Percentiles rank a stretch among this genome's conserved stretches.
phyloP scores from a whole-genome alignment of 2,888 invertebrate species.

The Eustalomyia histrio region DNA sequence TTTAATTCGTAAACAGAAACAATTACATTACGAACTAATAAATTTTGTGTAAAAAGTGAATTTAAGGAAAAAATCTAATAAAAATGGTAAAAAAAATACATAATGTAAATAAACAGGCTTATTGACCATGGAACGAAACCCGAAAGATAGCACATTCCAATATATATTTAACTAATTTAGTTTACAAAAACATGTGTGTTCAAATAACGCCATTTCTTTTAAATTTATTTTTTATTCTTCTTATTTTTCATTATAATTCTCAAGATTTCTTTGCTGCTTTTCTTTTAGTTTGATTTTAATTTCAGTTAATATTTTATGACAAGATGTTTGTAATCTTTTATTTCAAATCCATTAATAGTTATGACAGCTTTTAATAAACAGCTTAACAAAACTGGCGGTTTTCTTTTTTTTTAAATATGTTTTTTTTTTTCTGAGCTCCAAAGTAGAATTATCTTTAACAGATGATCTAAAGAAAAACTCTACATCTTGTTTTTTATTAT shows the following conservation, averaged over 20 bases:
- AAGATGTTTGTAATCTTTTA: constrained; percentile 55
- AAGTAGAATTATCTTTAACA: constrained; percentile 35
- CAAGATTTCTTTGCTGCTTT: constrained; percentile 38
- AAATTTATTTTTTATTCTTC: too few relatives aligned
- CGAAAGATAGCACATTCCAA: too few relatives aligned
- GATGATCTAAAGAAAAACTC: constrained; percentile 32
- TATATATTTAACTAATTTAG: too few relatives aligned
- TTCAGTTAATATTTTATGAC: constrained; percentile 18
- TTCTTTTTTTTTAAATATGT: constrained; percentile 14
- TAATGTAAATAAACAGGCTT: too few relatives aligned
- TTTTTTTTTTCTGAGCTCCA: constrained; percentile 9
- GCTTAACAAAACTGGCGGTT: constrained; percentile 58
- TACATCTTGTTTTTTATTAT: constrained; percentile 12
- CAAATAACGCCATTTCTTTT: too few relatives aligned
- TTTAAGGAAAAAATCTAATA: too few relatives aligned
- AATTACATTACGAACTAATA: too few relatives aligned
- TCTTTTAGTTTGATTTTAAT: background rate
- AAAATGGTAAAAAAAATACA: too few relatives aligned
- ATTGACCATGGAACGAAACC: too few relatives aligned
- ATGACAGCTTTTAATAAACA: constrained; percentile 62
- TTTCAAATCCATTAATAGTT: constrained; percentile 47
- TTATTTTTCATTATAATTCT: constrained; percentile 26
- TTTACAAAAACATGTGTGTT: too few relatives aligned
- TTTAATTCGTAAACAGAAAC: too few relatives aligned
- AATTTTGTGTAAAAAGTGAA: too few relatives aligned